Percentiles rank a stretch among this genome's conserved stretches.
phyloP scores from a whole-genome alignment of 2,113 vertebrate genomes.

The Megaceryle torquata region DNA sequence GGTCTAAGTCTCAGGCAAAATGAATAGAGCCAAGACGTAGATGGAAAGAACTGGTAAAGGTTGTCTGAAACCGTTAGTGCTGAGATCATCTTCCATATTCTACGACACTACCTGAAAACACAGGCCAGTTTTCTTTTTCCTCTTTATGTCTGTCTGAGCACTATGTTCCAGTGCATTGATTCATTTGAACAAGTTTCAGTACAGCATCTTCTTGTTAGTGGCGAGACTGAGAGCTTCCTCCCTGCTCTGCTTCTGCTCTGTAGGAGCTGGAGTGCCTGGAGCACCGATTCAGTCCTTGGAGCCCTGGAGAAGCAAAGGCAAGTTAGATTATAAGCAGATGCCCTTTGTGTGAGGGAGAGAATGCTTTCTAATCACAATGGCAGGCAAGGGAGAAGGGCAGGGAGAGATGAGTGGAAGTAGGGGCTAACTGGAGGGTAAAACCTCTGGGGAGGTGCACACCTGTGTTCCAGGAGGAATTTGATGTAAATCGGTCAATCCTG shows the following conservation, averaged over 20 bases:
- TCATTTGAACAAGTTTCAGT: background rate
- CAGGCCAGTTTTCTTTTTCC: background rate
- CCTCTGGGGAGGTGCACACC: background rate
- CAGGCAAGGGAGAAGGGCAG: background rate
- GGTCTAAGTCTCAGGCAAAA: conserved; percentile 36
- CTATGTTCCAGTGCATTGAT: background rate
- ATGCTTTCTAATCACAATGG: background rate
- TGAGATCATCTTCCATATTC: conserved; percentile 41
- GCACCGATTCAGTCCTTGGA: background rate
- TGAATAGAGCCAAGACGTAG: conserved; percentile 28
- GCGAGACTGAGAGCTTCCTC: background rate
- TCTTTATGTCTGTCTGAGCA: background rate
- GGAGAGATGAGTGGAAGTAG: background rate
- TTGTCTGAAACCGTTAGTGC: background rate
- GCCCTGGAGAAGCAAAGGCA: background rate
- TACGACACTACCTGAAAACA: background rate
- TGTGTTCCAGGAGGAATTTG: background rate
- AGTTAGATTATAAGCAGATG: background rate
- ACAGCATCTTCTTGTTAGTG: background rate
- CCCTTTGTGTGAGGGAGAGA: background rate
- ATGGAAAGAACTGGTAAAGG: conserved; percentile 59
- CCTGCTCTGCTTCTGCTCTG: background rate
- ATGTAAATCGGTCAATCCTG: background rate
- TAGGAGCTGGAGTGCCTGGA: background rate
- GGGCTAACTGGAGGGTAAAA: background rate